Base-by-base conservation (phyloP, 2,113 vertebrate genomes). In the Poeciliopsis prolifica region DNA sequence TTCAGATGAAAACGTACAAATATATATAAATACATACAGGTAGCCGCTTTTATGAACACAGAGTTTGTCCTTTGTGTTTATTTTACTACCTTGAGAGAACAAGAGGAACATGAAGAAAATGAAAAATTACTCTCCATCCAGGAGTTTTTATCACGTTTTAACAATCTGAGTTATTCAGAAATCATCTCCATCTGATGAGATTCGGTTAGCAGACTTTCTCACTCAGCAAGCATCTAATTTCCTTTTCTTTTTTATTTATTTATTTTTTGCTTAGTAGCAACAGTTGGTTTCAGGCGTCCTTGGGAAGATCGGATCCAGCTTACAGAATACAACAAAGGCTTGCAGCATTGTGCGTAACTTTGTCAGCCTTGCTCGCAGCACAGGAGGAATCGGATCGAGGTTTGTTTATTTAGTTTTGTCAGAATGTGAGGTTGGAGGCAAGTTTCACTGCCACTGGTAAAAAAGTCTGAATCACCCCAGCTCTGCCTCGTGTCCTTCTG, bases 71-170 rank as follows among this genome's bases (percentile, higher is more conserved):
- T 4, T 35, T 3, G 77, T 67, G 54, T 79, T 79, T 35, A 33
- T 68, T 54, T 65, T 12, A 42, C 37, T 30, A 11, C 66, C 71
- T 42, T 37, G 9, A 58, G 42, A 66, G 51, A 42, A 72, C 28
- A 11, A 31, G 40, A 74, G 28, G 5, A 4, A 70, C 30, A 3
- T 26, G 12, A 74, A 48, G 68, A 30, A 26, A 67, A 76, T 42
- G 29, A 30, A 71, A 65, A 78, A 65, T 75, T 61, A 7, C 37
- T n/a, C 60, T 14, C 17, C 5, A 19, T n/a, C 29, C 3, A 31
- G 26, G 44, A 28, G 11, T 19, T 5, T 54, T 31, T 30, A n/a
- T 22, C 13, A 14, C 13, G 40, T 42, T 42, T 42, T 3, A 42
- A 42, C 14, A 42, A 42, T 14, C 1, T 1, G 40, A 42, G 13